Conservation (phyloP, 2,888 invertebrate species). For the Myopa tessellatipennis region DNA sequence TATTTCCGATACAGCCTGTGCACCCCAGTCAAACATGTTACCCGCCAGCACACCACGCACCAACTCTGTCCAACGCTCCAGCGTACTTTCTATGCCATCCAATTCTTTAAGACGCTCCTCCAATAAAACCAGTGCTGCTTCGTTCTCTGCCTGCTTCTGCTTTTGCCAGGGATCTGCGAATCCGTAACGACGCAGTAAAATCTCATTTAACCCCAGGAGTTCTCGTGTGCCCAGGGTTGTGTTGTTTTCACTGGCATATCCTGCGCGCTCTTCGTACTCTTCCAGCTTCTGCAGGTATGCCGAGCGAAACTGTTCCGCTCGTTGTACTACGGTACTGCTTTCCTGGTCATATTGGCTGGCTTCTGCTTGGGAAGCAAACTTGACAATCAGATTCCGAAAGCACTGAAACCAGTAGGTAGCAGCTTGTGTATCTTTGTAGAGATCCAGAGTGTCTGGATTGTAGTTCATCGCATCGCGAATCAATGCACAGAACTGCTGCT, state of each 20-base stretch:
- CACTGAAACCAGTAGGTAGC: conserved; percentile 93
- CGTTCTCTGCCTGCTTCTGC: conserved; percentile 91
- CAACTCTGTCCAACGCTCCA: conserved; percentile 74
- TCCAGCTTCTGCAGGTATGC: conserved; percentile 83
- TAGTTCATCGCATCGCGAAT: conserved; percentile 83
- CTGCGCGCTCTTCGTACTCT: conserved; percentile 51
- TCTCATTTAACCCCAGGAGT: conserved; percentile 91
- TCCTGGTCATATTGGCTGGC: conserved; percentile 76
- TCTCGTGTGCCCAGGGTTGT: conserved; percentile 89
- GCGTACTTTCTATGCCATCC: conserved; percentile 75
- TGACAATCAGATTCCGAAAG: conserved; percentile 86
- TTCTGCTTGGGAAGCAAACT: conserved; percentile 86
- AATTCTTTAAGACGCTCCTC: conserved; percentile 75
- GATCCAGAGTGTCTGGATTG: conserved; percentile 91
- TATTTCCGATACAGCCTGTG: conserved; percentile 87
- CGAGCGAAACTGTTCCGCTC: conserved; percentile 85
- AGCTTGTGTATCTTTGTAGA: conserved; percentile 86
- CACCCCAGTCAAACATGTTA: conserved; percentile 99
- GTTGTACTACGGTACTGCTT: conserved; percentile 72
- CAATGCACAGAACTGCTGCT: conserved; percentile 75
- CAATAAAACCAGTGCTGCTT: conserved; percentile 79
- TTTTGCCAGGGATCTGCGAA: conserved; percentile 89
- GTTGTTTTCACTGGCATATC: conserved; percentile 52
- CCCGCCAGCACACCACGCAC: conserved; percentile 80
- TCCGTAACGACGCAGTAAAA: conserved; percentile 88